Percentiles rank a stretch among this genome's conserved stretches.
Conservation (phyloP, 1,140 invertebrate species). For the Aphelinus certus region DNA sequence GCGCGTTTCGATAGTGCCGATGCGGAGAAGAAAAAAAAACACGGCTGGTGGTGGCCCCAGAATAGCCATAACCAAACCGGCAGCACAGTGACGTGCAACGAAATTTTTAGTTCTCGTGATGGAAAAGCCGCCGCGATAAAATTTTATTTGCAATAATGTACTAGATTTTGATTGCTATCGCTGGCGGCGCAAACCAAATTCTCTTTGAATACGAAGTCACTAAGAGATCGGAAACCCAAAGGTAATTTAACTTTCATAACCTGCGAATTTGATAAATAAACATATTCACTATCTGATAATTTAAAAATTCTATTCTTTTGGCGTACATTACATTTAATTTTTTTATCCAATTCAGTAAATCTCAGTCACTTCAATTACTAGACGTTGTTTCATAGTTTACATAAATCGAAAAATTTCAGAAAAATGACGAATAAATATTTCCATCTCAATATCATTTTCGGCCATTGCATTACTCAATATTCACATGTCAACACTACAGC, state of each 20-base stretch:
- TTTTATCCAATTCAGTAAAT: too few species aligned
- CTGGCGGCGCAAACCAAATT: slow-evolving; percentile 3
- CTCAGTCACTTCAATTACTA: too few species aligned
- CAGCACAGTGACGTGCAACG: neutral
- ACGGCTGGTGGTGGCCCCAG: slow-evolving; percentile 6
- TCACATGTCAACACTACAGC: too few species aligned
- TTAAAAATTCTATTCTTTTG: too few species aligned
- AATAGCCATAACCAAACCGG: neutral
- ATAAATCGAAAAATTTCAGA: too few species aligned
- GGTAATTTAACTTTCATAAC: neutral
- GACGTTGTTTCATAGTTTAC: too few species aligned
- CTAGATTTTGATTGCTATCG: slow-evolving; percentile 1
- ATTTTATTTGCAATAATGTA: neutral
- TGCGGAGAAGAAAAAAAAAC: slow-evolving; percentile 7
- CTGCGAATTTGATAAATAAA: too few species aligned
- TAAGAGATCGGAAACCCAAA: neutral
- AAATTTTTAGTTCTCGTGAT: slow-evolving; percentile 15
- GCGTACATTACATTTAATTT: too few species aligned
- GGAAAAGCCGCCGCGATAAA: neutral
- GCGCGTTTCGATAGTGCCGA: neutral
- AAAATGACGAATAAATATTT: too few species aligned
- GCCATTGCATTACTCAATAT: too few species aligned
- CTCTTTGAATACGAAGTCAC: slow-evolving; percentile 35
- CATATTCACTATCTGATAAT: too few species aligned
- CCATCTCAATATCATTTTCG: too few species aligned